Evolutionary conservation across 37 sponge, comb jelly and placozoan species (phyloP), one percentile per base, ranked within the genome.

Genomic region (Axinella damicornis): DNA sequence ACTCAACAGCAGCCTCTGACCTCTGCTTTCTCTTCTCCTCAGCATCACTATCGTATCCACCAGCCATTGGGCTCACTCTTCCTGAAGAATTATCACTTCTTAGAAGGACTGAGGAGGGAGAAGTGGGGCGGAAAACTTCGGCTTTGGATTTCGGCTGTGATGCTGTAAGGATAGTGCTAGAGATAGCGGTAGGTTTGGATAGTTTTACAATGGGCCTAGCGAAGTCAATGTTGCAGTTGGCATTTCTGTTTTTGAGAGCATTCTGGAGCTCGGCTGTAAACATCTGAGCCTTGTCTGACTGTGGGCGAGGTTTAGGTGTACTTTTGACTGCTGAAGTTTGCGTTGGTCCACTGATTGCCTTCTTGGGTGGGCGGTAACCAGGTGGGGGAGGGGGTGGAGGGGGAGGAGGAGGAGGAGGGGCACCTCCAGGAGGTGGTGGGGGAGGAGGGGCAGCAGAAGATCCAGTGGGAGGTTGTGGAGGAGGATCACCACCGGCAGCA

Each of bases 371-470:
- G 21, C 15, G 22, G 39, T 66, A 81, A 17, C 67, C 77, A 21
- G 76, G 32, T 14, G 84, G 90, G 46, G 90, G 90, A 2, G 84
- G 73, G 18, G 91, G 87, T 69, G 87, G 78, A 37, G 83, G 69
- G 2, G 84, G 74, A 53, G 84, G 76, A 0, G 88, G 75, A 28
- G 91, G 81, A 1, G 80, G 79, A 25, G 56, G 61, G 5, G 41
- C 79, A 65, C 65, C 74, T 15, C 33, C 20, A 72, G 81, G 60
- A 53, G 84, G 78, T 6, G 84, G 67, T n/a, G 87, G 87, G 52
- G 83, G 83, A 71, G 76, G 67, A 25, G 65, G 78, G 0, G 62
- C 83, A 24, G 40, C 41, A 65, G 70, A 54, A 22, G 88, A 69
- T 2, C 67, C 58, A 40, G 79, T 73, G 25, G 80, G 77, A 14